phyloP scores from a whole-genome alignment of 2,797 vertebrate species.

The Dipus sagitta region DNA sequence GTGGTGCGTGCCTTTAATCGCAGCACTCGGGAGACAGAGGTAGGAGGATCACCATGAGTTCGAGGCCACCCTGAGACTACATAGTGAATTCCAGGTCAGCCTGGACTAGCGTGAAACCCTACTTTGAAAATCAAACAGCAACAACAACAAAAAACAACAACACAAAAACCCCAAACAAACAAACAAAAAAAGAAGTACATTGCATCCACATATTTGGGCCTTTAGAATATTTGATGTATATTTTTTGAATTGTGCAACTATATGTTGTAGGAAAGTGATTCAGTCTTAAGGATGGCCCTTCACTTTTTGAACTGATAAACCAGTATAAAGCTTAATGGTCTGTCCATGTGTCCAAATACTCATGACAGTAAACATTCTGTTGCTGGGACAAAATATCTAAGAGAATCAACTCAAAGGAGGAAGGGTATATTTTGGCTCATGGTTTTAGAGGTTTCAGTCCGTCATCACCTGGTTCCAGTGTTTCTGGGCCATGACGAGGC shows the following conservation, averaged over 20 bases:
- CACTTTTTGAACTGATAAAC: not conserved
- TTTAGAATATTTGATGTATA: conserved; percentile 6
- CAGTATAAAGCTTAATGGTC: not conserved
- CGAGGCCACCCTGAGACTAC: too few species aligned
- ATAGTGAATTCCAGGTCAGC: too few species aligned
- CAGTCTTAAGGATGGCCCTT: not conserved
- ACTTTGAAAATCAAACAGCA: too few species aligned
- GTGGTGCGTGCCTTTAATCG: too few species aligned
- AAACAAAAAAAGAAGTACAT: not conserved
- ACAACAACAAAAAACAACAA: too few species aligned
- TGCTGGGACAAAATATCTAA: not conserved
- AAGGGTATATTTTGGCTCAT: not conserved
- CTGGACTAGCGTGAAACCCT: too few species aligned
- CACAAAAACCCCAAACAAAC: too few species aligned
- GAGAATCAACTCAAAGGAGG: not conserved
- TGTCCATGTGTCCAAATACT: conserved; percentile 23
- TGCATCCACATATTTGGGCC: not conserved
- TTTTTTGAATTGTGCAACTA: conserved; percentile 23
- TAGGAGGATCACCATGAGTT: too few species aligned
- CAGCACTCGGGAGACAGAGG: too few species aligned
- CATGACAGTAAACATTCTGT: not conserved
- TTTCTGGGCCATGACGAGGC: not conserved
- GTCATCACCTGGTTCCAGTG: not conserved
- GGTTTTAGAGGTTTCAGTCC: not conserved
- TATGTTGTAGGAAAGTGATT: not conserved